phyloP scores from a whole-genome alignment of 2,113 vertebrate genomes.

The Ammodytes marinus region DNA sequence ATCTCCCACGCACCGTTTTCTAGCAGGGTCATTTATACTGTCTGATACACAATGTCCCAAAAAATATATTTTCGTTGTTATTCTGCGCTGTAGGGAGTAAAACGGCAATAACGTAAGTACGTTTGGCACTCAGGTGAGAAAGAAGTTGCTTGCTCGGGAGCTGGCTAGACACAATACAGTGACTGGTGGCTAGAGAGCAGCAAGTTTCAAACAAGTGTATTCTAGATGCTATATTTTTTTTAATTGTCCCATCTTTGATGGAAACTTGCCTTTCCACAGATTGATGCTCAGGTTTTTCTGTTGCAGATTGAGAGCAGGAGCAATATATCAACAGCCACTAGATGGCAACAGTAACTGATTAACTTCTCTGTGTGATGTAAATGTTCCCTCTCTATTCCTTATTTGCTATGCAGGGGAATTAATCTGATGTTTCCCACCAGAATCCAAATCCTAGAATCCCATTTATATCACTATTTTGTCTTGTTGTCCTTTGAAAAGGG shows the following conservation, averaged over 20 bases:
- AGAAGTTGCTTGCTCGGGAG: slow-evolving; percentile 70
- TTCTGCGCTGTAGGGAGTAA: slow-evolving; percentile 42
- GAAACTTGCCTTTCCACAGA: slow-evolving; percentile 49
- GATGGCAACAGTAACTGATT: slow-evolving; percentile 63
- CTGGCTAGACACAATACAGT: slow-evolving; percentile 80
- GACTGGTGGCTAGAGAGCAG: slow-evolving; percentile 50
- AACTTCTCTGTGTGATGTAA: slow-evolving; percentile 47
- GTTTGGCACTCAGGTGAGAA: slow-evolving; percentile 60
- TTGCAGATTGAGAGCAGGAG: slow-evolving; percentile 53
- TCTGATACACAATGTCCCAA: slow-evolving; percentile 4
- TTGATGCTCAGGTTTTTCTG: slow-evolving; percentile 78
- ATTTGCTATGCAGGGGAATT: slow-evolving; percentile 7
- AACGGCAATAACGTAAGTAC: slow-evolving; percentile 76
- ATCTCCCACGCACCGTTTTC: slow-evolving; percentile 49
- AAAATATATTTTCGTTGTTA: slow-evolving; percentile 2
- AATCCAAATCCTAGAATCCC: slow-evolving; percentile 15
- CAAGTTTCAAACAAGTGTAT: slow-evolving; percentile 15
- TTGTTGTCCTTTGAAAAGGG: slow-evolving; percentile 67
- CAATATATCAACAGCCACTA: slow-evolving; percentile 71
- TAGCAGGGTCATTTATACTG: slow-evolving; percentile 48
- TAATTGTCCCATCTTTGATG: slow-evolving; percentile 32
- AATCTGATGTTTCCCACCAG: background rate
- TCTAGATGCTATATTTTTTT: slow-evolving; percentile 60
- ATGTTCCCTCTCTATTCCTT: slow-evolving; percentile 24
- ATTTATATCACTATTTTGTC: slow-evolving; percentile 55